Conservation (phyloP, 1,140 invertebrate species). For the Calliphora vicina region DNA sequence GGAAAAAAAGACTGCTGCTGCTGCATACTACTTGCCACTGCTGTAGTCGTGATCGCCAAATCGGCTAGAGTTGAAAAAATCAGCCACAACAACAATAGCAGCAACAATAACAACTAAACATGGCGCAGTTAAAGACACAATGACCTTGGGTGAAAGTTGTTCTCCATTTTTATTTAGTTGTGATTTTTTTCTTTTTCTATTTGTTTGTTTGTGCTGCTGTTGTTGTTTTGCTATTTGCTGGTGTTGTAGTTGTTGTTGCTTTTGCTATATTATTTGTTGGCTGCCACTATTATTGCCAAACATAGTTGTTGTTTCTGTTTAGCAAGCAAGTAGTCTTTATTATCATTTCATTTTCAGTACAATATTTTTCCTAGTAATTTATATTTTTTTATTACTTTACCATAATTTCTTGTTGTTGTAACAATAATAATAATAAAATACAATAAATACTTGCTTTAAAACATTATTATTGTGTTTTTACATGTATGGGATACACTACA, state of each 20-base stretch:
- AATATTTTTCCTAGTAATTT: not conserved
- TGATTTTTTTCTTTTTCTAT: constrained; percentile 5
- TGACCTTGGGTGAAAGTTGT: constrained; percentile 62
- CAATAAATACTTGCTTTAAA: too few species aligned
- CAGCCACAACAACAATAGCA: constrained; percentile 14
- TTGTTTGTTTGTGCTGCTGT: constrained; percentile 28
- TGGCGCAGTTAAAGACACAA: constrained; percentile 60
- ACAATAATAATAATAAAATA: too few species aligned
- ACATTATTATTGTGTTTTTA: too few species aligned
- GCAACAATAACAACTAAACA: constrained; percentile 28
- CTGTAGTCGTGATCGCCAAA: constrained; percentile 13
- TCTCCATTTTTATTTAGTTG: constrained; percentile 51
- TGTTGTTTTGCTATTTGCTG: constrained; percentile 30
- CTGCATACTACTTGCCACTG: not conserved
- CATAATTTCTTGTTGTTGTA: not conserved
- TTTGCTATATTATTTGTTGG: not conserved
- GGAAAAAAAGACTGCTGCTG: too few species aligned
- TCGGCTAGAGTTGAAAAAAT: not conserved
- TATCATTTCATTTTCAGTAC: constrained; percentile 24
- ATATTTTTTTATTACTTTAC: not conserved
- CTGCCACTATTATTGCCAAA: constrained; percentile 21
- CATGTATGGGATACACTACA: too few species aligned
- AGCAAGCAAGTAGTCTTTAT: not conserved
- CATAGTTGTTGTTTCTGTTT: not conserved
- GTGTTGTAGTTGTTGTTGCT: constrained; percentile 32